Evolutionary conservation across 1,140 invertebrate species (phyloP), one percentile per base, ranked within the genome.

Genomic region (Drosophila busckii): DNA sequence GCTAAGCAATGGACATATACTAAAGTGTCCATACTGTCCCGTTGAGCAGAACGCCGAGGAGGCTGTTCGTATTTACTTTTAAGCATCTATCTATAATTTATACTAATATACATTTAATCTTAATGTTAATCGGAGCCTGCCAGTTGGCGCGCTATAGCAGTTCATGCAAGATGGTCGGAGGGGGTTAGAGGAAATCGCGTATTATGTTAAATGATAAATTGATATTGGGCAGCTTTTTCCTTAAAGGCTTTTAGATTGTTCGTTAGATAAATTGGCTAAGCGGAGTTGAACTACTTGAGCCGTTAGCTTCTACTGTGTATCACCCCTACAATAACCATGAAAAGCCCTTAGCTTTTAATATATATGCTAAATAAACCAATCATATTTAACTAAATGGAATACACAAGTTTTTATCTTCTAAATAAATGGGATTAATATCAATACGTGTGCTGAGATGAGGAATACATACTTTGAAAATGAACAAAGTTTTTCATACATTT

Each of bases 1-100:
- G 90, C 91, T 99, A 44, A 94, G 95, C 41, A 95, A 92, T 85
- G 95, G 95, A 12, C 96, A 94, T 87, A 98, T 98, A 95, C 98
- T 99, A 73, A 99, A 99, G 90, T 99, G 98, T 88, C 97, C 97
- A 1, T 99, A 99, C 87, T 99, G 98, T 84, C 98, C 98, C 3
- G 93, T 98, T 78, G 97, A 99, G 89, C 97, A 98, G 86, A 95
- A 94, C 86, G 95, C 96, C 23, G 91, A 93, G 46, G 97, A 99
- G 87, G 97, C 97, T 10, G 91, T 94, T 87, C 92, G 95, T 82
- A 96, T 99, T 84, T 94, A 94, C 85, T 98, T 99, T 90, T 98
- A 91, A 89, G 42, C 25, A 17, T 46, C 54, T n/a, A 45, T 15
- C 17, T 23, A 16, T 31, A 40, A n/a, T n/a, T n/a, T 38, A 37